Conservation (phyloP, 2,113 vertebrate genomes). For the Sylvicapra grimmia region DNA sequence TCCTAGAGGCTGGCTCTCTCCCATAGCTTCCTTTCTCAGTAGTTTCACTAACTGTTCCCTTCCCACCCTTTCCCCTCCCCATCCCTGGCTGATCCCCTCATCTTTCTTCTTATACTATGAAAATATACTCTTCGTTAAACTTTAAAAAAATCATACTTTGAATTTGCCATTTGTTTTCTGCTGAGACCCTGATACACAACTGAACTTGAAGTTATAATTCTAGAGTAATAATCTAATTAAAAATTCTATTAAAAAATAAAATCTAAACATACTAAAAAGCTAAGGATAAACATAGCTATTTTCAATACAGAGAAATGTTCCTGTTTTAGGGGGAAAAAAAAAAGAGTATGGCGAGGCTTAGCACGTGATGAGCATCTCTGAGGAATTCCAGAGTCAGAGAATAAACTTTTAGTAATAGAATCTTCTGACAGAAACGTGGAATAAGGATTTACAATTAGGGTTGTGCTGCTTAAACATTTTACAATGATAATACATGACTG, state of each 20-base stretch:
- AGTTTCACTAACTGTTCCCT: neutral
- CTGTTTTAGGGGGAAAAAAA: neutral
- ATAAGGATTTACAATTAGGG: neutral
- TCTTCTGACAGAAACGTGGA: neutral
- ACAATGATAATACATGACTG: neutral
- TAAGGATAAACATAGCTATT: neutral
- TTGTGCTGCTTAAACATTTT: neutral
- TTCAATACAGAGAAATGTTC: neutral
- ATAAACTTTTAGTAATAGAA: neutral
- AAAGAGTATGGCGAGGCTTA: neutral
- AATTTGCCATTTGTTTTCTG: neutral
- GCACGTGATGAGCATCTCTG: neutral
- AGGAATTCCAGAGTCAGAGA: neutral
- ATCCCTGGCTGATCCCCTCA: neutral
- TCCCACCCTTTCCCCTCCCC: neutral
- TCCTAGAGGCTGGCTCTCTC: neutral
- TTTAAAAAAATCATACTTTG: neutral
- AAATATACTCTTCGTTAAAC: neutral
- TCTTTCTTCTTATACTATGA: neutral
- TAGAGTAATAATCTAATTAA: neutral
- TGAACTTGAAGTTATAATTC: neutral
- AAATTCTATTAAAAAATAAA: neutral
- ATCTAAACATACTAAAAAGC: neutral
- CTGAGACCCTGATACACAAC: neutral
- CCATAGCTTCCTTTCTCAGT: neutral